Conservation (phyloP, 1,140 invertebrate species). For the Triops longicaudatus region DNA sequence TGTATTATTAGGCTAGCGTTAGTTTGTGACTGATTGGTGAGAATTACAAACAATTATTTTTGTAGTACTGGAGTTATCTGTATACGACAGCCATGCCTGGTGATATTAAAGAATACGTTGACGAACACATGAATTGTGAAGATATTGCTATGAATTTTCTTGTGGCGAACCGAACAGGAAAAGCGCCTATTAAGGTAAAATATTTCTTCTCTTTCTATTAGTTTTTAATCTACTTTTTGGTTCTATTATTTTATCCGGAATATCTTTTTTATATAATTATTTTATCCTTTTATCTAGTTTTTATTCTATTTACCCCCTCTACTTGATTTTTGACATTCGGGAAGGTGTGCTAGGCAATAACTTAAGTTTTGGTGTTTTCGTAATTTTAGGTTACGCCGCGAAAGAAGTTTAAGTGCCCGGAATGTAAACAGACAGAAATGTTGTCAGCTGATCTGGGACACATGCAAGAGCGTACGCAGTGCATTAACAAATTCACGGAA, state of each 20-base stretch:
- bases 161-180: slow-evolving; percentile 79
- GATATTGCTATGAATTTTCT: slow-evolving; percentile 94
- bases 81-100: slow-evolving; percentile 74
- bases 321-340: too few species aligned
- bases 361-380: slow-evolving; percentile 19
- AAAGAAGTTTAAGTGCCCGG: slow-evolving; percentile 97
- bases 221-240: too few species aligned
- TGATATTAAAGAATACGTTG: slow-evolving; percentile 73
- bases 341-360: too few species aligned
- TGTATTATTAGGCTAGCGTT: neutral
- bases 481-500: slow-evolving; percentile 75
- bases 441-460: slow-evolving; percentile 79
- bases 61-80: slow-evolving; percentile 73
- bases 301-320: too few species aligned
- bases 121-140: slow-evolving; percentile 88
- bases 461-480: slow-evolving; percentile 86
- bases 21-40: neutral
- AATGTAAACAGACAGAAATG: slow-evolving; percentile 90
- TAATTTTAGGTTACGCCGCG: slow-evolving; percentile 71
- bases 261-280: too few species aligned
- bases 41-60: slow-evolving; percentile 28
- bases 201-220: too few species aligned
- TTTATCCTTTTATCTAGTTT: too few species aligned
- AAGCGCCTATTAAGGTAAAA: slow-evolving; percentile 81
- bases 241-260: neutral